Conservation (phyloP, 2,888 invertebrate species). For the Cecidostiba fungosa region DNA sequence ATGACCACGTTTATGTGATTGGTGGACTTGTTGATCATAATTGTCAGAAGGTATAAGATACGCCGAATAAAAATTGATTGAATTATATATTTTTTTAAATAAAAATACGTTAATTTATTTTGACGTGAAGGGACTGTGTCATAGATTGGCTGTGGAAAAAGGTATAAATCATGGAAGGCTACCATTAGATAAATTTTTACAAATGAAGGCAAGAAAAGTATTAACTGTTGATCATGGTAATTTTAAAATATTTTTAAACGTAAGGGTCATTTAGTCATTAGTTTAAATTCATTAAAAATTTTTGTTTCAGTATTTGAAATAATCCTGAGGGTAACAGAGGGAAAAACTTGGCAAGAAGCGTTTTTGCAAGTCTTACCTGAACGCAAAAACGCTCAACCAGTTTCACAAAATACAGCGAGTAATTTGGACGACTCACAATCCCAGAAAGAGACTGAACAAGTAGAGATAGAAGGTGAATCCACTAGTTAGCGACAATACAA, state of each 20-base stretch:
- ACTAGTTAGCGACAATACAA: slow-evolving; percentile 53
- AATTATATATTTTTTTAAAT: slow-evolving; percentile 8
- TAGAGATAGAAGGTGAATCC: slow-evolving; percentile 37
- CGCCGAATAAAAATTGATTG: slow-evolving; percentile 34
- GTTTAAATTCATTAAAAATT: background rate
- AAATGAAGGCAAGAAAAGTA: slow-evolving; percentile 96
- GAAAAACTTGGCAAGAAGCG: slow-evolving; percentile 89
- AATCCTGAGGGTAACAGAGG: slow-evolving; percentile 88
- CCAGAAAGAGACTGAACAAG: slow-evolving; percentile 44
- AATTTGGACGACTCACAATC: slow-evolving; percentile 53
- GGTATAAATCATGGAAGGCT: slow-evolving; percentile 91
- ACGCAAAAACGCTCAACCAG: slow-evolving; percentile 86
- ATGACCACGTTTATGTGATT: slow-evolving; percentile 93
- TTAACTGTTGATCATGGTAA: slow-evolving; percentile 97
- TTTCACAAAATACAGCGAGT: slow-evolving; percentile 67
- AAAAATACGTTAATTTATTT: slow-evolving; percentile 24
- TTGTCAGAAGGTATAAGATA: slow-evolving; percentile 87
- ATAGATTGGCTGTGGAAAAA: slow-evolving; percentile 89
- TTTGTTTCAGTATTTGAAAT: slow-evolving; percentile 90
- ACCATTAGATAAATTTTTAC: slow-evolving; percentile 93
- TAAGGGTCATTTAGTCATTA: background rate
- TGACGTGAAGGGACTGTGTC: slow-evolving; percentile 88
- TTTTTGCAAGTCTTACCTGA: slow-evolving; percentile 89
- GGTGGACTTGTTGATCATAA: slow-evolving; percentile 99
- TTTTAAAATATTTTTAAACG: slow-evolving; percentile 43